Evolutionary conservation across 64 coral and sea anemone species (phyloP), one percentile per base, ranked within the genome.

Genomic region (Stichodactyla helianthus): DNA sequence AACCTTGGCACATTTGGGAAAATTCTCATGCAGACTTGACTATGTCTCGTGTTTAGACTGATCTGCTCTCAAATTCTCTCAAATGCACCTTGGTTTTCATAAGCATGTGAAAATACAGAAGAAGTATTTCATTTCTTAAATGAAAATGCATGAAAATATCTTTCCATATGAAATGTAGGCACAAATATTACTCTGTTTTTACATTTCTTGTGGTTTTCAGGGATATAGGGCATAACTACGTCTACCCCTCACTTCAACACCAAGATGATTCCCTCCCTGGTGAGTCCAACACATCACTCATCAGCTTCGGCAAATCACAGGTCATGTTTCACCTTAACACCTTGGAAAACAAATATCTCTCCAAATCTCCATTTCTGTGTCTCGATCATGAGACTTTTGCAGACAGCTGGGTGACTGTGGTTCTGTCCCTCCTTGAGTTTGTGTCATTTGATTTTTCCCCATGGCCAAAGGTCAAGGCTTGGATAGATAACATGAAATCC

Each of bases 141-240:
- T 44, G 35, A 44, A 44, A 44, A 3, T 44, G 35, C 35, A 44
- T 44, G 35, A 44, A 44, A 44, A 44, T 44, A 44, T 44, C 35
- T 44, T 44, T 44, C 35, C 35, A 44, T 44, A 3, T 44, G 1
- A 44, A 44, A 44, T 31, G 1, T 44, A 44, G 35, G 4, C 35
- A 44, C 4, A 44, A 44, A 44, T 44, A 44, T 44, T 0, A 44
- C 35, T 44, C 35, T 71, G 25, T 28, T 50, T 78, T 28, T 78
- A 4, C 10, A 55, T 55, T 63, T 84, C 51, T 82, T 15, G 3
- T 54, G 7, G 13, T 63, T 84, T 54, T n/a, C 44, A 95, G 93
- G 82, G 93, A 95, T 61, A 70, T 91, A 55, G 89, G 70, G 67
- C 82, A 88, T 77, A 95, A 95, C 19, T 95, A 95, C 53, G 86